Percentiles rank a stretch among this genome's conserved stretches.
These are phyloP conservation scores for Anser cygnoides DNA, from an alignment of 2,113 vertebrate genomes.

Conservation along the genomic window DNA sequence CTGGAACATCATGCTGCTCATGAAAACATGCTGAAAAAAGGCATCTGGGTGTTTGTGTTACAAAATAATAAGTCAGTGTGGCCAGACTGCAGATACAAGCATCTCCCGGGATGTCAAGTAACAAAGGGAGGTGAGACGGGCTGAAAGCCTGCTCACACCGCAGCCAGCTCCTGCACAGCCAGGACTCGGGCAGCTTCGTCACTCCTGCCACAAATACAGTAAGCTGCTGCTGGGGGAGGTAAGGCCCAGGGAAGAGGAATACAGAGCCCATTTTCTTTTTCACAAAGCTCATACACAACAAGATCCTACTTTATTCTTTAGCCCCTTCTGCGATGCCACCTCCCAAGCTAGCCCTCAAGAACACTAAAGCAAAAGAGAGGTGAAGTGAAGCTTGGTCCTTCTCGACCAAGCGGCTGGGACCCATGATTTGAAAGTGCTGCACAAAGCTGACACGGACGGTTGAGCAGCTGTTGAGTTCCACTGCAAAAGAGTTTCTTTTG, in stretches of 20 bases:
- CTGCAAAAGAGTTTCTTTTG: not conserved
- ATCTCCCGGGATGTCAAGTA: not conserved
- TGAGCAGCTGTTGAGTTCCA: not conserved
- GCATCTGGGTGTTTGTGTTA: not conserved
- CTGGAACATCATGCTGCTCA: slow-evolving; percentile 11
- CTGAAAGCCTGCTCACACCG: not conserved
- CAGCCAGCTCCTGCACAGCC: not conserved
- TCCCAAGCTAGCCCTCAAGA: not conserved
- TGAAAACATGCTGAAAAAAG: slow-evolving; percentile 21
- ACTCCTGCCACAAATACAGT: not conserved
- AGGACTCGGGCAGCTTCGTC: not conserved
- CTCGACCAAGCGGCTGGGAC: not conserved
- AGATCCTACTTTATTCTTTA: not conserved
- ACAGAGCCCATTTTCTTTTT: not conserved
- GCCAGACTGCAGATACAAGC: not conserved
- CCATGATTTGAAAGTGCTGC: not conserved
- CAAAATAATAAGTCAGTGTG: not conserved
- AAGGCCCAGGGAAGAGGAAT: not conserved
- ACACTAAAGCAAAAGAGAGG: not conserved
- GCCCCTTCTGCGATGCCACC: not conserved
- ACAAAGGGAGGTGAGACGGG: not conserved
- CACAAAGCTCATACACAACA: not conserved
- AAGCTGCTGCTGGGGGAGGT: not conserved
- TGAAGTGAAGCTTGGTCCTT: not conserved
- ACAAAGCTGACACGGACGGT: not conserved